phyloP scores from a whole-genome alignment of 2,797 vertebrate species.

The Sphenopsis melanotis region DNA sequence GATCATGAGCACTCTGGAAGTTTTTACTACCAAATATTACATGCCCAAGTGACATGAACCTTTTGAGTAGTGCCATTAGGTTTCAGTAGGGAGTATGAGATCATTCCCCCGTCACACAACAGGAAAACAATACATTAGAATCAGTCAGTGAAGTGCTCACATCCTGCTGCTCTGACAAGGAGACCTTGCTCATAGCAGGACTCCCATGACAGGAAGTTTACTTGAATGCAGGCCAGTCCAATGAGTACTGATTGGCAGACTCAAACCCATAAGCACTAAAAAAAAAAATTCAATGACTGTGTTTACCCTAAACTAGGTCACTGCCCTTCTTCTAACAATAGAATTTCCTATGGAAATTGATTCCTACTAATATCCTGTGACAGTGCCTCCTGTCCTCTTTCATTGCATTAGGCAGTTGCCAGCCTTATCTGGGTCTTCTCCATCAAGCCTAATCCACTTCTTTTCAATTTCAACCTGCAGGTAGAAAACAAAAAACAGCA shows the following conservation, averaged over 20 bases:
- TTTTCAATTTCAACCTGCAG: slow-evolving; percentile 94
- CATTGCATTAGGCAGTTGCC: slow-evolving; percentile 88
- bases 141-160: background rate
- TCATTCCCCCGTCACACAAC: background rate
- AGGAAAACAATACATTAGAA: background rate
- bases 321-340: background rate
- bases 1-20: background rate
- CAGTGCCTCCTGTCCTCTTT: background rate
- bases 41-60: background rate
- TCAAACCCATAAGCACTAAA: background rate
- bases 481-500: slow-evolving; percentile 25
- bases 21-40: background rate
- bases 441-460: slow-evolving; percentile 87
- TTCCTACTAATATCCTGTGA: background rate
- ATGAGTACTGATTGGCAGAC: background rate
- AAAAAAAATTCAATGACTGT: background rate
- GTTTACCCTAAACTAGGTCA: slow-evolving; percentile 41
- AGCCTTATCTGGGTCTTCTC: slow-evolving; percentile 83
- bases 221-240: background rate
- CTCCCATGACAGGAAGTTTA: slow-evolving; percentile 2
- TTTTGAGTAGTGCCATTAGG: background rate
- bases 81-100: slow-evolving; percentile 6
- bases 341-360: slow-evolving; percentile 27
- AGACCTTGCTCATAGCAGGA: background rate
- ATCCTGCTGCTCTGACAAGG: background rate